Base-by-base conservation (phyloP, 2,113 vertebrate species). In the Varanus salvator region DNA sequence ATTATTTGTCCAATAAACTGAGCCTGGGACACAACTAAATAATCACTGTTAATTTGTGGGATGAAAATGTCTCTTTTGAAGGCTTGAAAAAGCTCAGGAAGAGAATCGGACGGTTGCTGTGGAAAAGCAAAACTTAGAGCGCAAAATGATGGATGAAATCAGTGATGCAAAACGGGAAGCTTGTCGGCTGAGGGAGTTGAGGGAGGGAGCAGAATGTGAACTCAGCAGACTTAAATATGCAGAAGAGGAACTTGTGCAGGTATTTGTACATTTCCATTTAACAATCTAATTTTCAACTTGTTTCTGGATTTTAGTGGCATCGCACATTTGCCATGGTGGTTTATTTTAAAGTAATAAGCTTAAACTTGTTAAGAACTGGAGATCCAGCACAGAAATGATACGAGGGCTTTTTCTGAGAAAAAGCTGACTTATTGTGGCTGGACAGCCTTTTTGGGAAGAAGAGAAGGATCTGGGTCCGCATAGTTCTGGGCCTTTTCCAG, bases 91-190 rank as follows among this genome's bases (percentile, higher is more conserved):
- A 86, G 99, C 99, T 80, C 99, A 99, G 95, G 99, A 99, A 95
- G 99, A 99, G 96, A 99, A 99, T 93, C 97, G 99, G 85, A 99
- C 98, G 0, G 99, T 99, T 93, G 98, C 98, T 31, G 99, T 99
- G 95, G 99, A 99, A 96, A 99, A 99, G 96, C 98, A 99, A 96
- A 99, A 99, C 96, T 97, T 99, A 14, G 99, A 99, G 96, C 98
- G 98, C 95, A 99, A 99, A 96, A 98, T 99, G 98, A 98, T 98
- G 96, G 98, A 99, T 68, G 99, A 99, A 96, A 99, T 99, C 95
- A 98, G 84, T 77, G 99, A 98, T 0, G 99, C 99, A 54, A 99
- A 99, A 93, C 98, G 97, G 52, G 99, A 99, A 96, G 99, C 99
- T 17, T 97, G 98, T 91, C 95, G 99, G 25, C 97, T 99, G 1